A percentile compares a stretch with the other conserved stretches of the same genome.
phyloP scores from a whole-genome alignment of 2,113 vertebrate species.

The Apistogramma diplotaenia region DNA sequence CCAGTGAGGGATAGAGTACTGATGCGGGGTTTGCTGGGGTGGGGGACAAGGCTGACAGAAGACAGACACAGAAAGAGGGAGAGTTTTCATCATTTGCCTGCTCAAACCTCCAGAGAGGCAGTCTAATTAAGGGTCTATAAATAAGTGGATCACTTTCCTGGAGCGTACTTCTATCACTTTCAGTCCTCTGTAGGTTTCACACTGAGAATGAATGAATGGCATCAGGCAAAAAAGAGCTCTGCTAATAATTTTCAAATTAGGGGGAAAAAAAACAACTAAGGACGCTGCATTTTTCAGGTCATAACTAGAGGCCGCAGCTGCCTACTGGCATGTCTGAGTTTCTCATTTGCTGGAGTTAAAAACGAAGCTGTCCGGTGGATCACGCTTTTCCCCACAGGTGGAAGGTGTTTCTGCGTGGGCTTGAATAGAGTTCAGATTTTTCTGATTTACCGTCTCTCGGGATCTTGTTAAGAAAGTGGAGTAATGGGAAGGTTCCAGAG shows the following conservation, averaged over 20 bases:
- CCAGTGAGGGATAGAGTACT: constrained; percentile 35
- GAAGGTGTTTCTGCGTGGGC: background rate
- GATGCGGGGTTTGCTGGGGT: constrained; percentile 28
- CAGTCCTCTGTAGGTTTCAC: constrained; percentile 39
- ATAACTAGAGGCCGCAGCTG: constrained; percentile 8
- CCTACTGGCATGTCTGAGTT: background rate
- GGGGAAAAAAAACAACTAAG: background rate
- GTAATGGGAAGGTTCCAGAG: background rate
- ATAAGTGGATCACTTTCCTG: constrained; percentile 70
- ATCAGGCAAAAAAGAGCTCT: constrained; percentile 31
- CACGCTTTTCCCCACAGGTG: background rate
- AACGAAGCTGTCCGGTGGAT: background rate
- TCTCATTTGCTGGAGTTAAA: background rate
- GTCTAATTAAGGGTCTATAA: constrained; percentile 73
- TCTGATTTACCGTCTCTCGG: background rate
- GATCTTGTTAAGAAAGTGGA: background rate
- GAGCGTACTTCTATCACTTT: constrained; percentile 57
- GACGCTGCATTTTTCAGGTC: constrained; percentile 38
- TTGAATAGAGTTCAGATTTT: background rate
- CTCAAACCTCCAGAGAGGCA: constrained; percentile 55
- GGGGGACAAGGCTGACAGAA: background rate
- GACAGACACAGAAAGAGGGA: constrained; percentile 34
- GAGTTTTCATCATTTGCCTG: constrained; percentile 60
- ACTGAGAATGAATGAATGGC: constrained; percentile 21
- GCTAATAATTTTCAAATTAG: constrained; percentile 15